Percentiles rank a stretch among this genome's conserved stretches.
Evolutionary conservation across 2,797 vertebrate genomes (phyloP).

Genomic region (Crossoptilon crossoptilon): DNA sequence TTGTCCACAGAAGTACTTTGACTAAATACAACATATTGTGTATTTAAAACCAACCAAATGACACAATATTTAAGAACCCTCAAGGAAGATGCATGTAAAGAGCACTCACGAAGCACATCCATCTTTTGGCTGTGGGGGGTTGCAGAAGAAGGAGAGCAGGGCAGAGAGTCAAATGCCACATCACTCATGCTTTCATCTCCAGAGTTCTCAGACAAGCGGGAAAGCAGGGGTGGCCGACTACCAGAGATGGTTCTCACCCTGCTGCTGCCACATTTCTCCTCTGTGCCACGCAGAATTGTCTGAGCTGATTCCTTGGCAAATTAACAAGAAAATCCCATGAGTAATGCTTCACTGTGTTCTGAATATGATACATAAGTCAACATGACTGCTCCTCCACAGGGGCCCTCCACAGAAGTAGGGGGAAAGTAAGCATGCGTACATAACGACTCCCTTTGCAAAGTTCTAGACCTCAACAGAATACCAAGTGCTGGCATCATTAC

Average conservation of each 20-base stretch:
- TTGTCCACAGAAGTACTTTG: not conserved
- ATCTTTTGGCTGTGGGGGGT: slow-evolving; percentile 81
- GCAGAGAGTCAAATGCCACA: slow-evolving; percentile 85
- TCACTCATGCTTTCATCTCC: slow-evolving; percentile 92
- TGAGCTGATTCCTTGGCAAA: slow-evolving; percentile 89
- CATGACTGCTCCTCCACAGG: not conserved
- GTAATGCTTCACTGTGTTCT: not conserved
- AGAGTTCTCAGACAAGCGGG: slow-evolving; percentile 91
- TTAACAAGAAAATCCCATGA: not conserved
- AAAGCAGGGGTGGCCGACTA: slow-evolving; percentile 86
- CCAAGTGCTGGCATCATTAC: not conserved
- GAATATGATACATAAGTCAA: not conserved
- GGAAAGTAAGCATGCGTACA: not conserved
- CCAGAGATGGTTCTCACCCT: slow-evolving; percentile 88
- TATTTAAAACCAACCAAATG: not conserved
- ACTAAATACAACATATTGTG: not conserved
- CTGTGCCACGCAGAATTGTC: slow-evolving; percentile 91
- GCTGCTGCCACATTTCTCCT: slow-evolving; percentile 92
- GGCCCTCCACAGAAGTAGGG: not conserved
- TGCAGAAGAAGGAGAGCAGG: slow-evolving; percentile 84
- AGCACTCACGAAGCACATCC: slow-evolving; percentile 79
- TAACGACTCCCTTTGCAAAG: not conserved
- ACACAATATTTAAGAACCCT: not conserved
- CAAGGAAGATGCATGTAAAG: not conserved
- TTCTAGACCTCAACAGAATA: not conserved